These are phyloP conservation scores for Callionymus lyra DNA, from an alignment of 2,113 vertebrate species.

Conservation along the genomic window DNA sequence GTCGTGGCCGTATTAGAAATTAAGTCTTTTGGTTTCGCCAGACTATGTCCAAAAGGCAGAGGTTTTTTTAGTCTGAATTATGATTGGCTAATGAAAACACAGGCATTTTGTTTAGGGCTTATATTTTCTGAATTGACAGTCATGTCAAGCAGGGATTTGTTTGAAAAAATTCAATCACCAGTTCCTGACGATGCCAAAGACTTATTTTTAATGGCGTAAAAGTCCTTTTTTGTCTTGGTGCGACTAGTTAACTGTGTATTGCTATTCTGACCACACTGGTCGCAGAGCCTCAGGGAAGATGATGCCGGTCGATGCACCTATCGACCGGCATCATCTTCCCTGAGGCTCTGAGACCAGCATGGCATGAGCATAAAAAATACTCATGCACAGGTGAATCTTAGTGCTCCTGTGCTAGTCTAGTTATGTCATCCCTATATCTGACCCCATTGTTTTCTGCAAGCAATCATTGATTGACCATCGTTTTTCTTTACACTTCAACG, in stretches of 20 bases:
- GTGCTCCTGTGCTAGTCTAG: conserved; percentile 8
- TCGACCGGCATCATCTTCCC: not conserved
- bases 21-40: no score
- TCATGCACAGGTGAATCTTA: conserved; percentile 3
- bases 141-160: no score
- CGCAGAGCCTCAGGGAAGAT: conserved; percentile 1
- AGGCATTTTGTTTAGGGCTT: no score
- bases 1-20: no score
- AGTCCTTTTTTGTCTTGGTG: no score
- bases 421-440: conserved; percentile 29
- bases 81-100: no score
- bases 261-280: conserved; percentile 2
- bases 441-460: conserved; percentile 28
- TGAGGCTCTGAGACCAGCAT: not conserved
- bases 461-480: conserved; percentile 39
- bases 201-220: no score
- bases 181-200: no score
- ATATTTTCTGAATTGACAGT: no score
- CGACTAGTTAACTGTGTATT: not conserved
- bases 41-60: no score
- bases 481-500: conserved; percentile 36
- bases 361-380: conserved; percentile 1
- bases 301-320: not conserved
- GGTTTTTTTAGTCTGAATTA: no score
- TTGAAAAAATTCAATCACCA: no score